These are phyloP conservation scores for Brevipalpus yothersi DNA, from an alignment of 1,140 invertebrate species.

Conservation along the genomic window DNA sequence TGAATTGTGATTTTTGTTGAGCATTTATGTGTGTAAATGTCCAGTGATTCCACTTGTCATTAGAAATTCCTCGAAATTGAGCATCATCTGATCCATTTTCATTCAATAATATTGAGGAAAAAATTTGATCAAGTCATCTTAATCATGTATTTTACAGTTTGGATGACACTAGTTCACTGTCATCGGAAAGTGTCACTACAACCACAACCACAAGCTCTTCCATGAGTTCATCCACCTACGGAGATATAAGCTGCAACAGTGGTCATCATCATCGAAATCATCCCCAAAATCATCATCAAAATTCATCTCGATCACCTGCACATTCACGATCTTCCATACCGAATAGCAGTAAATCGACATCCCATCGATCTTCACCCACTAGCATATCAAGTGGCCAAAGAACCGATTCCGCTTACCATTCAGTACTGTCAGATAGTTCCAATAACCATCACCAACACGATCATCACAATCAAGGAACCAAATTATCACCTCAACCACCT, in stretches of 20 bases:
- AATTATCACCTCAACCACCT: not conserved
- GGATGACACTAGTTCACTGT: conserved; percentile 5
- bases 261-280: not conserved
- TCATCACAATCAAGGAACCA: not conserved
- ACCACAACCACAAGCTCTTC: conserved; percentile 3
- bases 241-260: not conserved
- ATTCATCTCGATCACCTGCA: too few species aligned
- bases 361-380: not conserved
- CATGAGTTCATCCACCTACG: not conserved
- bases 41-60: not conserved
- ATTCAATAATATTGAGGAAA: not conserved
- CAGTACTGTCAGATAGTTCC: not conserved
- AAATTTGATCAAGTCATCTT: not conserved
- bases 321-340: not conserved
- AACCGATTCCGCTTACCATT: too few species aligned
- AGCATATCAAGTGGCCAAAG: too few species aligned
- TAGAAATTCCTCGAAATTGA: not conserved
- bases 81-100: not conserved
- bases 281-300: too few species aligned
- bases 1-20: not conserved
- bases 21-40: not conserved
- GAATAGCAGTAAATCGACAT: not conserved
- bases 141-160: not conserved
- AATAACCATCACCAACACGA: not conserved
- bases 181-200: conserved; percentile 2